Base-by-base conservation (phyloP, 1,140 invertebrate species). In the Nephila pilipes region DNA sequence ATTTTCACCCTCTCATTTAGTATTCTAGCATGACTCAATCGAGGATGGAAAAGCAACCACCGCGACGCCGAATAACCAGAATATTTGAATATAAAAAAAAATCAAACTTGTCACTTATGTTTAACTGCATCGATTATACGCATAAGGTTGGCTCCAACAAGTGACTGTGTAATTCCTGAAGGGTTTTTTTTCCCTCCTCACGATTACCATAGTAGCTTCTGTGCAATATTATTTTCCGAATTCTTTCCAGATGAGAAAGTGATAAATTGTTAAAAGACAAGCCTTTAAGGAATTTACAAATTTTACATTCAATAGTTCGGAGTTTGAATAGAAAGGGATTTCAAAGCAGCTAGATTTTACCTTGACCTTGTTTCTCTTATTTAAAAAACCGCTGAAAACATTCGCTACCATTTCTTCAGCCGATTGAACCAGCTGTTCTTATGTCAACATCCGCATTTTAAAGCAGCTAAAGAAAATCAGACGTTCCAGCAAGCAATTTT, bases 21-120 rank as follows among this genome's bases (percentile, higher is more conserved):
- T 83, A 83, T 83, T 38, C 81, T 55, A 25, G 81, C n/a, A 83
- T 83, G 81, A 83, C 81, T 83, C 81, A 83, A 57, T 20, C 5
- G 8, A 32, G 8, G 54, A 83, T 79, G 81, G 32, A 38, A 83
- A 54, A 57, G 46, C 81, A 54, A 83, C 81, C 81, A 57, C 22
- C 46, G 81, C 46, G 46, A 83, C 69, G 29, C 69, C 69, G 29
- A 32, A 25, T 63, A 63, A 18, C 29, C 1, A 69, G 65, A 32
- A 32, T 69, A 12, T 32, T 14, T 29, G 25, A 16, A 29, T 32
- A 14, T 2, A 65, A 69, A 69, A 29, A 69, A 69, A 29, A 65
- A 6, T 25, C 63, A 1, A 18, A 75, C 29, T 75, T 75, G 69
- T 75, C 69, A 75, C 16, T 32, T 32, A 1, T 16, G 32, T 32